These are phyloP conservation scores for Parapsyche elsis DNA, from an alignment of 1,140 invertebrate genomes.

Conservation along the genomic window DNA sequence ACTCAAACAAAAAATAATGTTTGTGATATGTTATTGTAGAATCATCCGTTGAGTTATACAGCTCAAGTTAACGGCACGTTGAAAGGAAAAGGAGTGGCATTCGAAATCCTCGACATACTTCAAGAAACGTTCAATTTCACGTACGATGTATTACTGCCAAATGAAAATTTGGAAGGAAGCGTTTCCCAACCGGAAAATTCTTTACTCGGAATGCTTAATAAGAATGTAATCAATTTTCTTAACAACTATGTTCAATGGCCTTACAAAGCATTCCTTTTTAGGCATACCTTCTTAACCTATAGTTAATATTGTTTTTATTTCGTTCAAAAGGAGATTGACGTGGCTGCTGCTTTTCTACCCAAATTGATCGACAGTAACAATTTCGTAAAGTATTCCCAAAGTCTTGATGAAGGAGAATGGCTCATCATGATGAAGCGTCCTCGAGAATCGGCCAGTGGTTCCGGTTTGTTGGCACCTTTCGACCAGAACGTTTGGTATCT, in stretches of 20 bases:
- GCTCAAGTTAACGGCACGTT: constrained; percentile 67
- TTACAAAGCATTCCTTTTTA: background rate
- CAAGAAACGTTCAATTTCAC: constrained; percentile 77
- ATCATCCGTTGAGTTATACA: constrained; percentile 72
- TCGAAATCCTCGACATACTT: constrained; percentile 77
- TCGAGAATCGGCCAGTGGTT: constrained; percentile 81
- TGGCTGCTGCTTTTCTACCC: constrained; percentile 82
- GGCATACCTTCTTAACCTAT: background rate
- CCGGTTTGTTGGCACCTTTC: constrained; percentile 84
- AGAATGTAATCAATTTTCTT: constrained; percentile 67
- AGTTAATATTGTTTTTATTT: background rate
- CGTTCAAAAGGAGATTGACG: constrained; percentile 73
- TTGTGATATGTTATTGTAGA: constrained; percentile 60
- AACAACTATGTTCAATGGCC: background rate
- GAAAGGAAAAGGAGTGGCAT: constrained; percentile 75
- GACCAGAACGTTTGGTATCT: constrained; percentile 80
- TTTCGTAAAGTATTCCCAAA: constrained; percentile 72
- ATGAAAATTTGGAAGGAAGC: constrained; percentile 68
- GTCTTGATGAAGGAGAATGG: constrained; percentile 79
- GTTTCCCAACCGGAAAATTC: constrained; percentile 65
- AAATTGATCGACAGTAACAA: constrained; percentile 70
- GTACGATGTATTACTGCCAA: constrained; percentile 73
- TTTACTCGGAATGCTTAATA: constrained; percentile 70
- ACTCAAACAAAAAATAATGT: too few species aligned
- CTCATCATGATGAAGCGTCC: constrained; percentile 83